Base-by-base conservation (phyloP, 2,113 vertebrate species). In the Amazona vittata region DNA sequence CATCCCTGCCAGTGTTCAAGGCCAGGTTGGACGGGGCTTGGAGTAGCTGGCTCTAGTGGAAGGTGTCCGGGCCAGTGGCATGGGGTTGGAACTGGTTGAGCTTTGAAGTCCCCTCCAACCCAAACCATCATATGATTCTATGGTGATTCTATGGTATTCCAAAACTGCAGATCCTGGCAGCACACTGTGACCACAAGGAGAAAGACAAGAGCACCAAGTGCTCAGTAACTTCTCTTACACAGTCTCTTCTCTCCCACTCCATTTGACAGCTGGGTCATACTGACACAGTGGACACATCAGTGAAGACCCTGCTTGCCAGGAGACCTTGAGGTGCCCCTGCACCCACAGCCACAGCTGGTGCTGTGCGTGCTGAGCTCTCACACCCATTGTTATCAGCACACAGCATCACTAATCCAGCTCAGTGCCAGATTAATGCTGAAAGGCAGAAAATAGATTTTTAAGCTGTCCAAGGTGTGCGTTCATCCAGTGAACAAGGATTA, bases 361-460 rank as follows among this genome's bases (percentile, higher is more conserved):
- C 50, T 29, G 12, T 9, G 22, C 44, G 4, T 6, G 10, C 11
- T 8, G 16, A 11, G 81, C 75, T 18, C 33, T 2, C 22, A 4
- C 53, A 0, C 6, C 83, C 67, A 37, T 33, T 67, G 91, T 68
- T 16, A 39, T 3, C 65, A 6, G 86, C 74, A 13, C 83, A 15
- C 4, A 5, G 74, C 83, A 2, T 4, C 0, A 6, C 83, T 97
- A 10, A 97, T 2, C 94, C 16, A 19, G 94, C 90, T 97, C 95
- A 93, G 95, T 3, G 1, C 59, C 0, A 59, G 94, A 83, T 96
- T 85, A 96, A 35, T 31, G 4, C 18, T 0, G 9, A 24, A 50
- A 74, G 1, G 46, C 83, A 91, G 69, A 95, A 96, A 97, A 97
- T 95, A 97, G 97, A 87, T 17, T 4, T 52, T 12, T 85, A 95